These are phyloP conservation scores for Jordanella pulchra DNA, from an alignment of 2,797 vertebrate species.

Conservation along the genomic window DNA sequence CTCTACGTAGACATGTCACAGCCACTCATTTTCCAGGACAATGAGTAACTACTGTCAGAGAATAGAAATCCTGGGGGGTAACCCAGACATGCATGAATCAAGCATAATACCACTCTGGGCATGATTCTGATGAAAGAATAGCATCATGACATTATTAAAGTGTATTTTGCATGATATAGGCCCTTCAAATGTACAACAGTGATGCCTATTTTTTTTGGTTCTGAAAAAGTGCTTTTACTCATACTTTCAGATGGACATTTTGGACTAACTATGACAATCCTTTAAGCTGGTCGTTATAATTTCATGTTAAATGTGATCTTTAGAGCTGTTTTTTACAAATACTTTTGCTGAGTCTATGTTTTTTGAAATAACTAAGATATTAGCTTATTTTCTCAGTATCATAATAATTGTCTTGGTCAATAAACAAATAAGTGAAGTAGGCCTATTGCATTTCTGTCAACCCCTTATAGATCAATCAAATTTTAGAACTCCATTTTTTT, in stretches of 20 bases:
- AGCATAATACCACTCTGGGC: too few species aligned
- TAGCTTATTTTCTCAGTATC: neutral
- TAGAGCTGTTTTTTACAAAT: constrained; percentile 22
- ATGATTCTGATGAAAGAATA: too few species aligned
- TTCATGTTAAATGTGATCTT: neutral
- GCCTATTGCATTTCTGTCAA: neutral
- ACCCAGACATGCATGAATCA: too few species aligned
- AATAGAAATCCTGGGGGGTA: too few species aligned
- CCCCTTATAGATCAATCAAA: neutral
- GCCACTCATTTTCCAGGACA: too few species aligned
- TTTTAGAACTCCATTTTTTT: neutral
- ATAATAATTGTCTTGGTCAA: neutral
- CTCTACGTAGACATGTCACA: too few species aligned
- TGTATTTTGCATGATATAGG: too few species aligned
- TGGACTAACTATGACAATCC: constrained; percentile 15
- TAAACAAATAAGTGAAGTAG: neutral
- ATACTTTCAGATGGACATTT: constrained; percentile 14
- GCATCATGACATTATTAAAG: too few species aligned
- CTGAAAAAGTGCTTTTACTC: constrained; percentile 9
- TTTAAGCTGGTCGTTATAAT: constrained; percentile 1
- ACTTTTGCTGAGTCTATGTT: constrained; percentile 11
- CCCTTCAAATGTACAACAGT: too few species aligned
- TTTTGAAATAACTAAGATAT: neutral
- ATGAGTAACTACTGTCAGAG: too few species aligned
- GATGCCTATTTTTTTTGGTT: neutral